These are phyloP conservation scores for Chymomyza costata DNA, from an alignment of 1,140 invertebrate species.

Conservation along the genomic window DNA sequence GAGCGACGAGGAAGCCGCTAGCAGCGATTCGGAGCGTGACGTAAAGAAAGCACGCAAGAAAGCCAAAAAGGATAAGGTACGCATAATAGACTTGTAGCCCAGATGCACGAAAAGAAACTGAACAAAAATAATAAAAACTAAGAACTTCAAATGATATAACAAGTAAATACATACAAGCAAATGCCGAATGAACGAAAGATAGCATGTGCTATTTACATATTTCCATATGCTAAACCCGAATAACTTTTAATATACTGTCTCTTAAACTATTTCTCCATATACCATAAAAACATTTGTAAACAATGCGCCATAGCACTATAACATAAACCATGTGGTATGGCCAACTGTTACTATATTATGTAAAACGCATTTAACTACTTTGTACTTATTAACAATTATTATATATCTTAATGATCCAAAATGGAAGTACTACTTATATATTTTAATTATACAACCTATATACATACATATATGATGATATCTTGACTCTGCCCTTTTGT, in stretches of 20 bases:
- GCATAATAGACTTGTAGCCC: conserved; percentile 6
- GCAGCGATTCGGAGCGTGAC: conserved; percentile 76
- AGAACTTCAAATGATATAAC: not conserved
- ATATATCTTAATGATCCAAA: not conserved
- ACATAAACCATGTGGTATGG: too few relatives aligned
- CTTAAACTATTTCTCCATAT: conserved; percentile 29
- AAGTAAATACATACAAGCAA: too few relatives aligned
- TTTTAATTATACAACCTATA: not conserved
- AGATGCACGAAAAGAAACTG: not conserved
- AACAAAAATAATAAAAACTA: conserved; percentile 1
- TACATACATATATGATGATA: conserved; percentile 49
- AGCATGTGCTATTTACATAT: conserved; percentile 14
- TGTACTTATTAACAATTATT: not conserved
- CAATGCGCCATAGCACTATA: too few relatives aligned
- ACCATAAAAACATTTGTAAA: conserved; percentile 22
- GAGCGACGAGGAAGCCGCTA: conserved; percentile 75
- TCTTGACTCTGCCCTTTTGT: conserved; percentile 53
- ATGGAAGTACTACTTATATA: not conserved
- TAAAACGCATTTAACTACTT: too few relatives aligned
- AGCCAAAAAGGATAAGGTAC: conserved; percentile 79
- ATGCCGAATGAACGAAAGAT: too few relatives aligned
- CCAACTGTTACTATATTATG: too few relatives aligned
- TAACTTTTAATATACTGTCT: conserved; percentile 3
- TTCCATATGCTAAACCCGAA: conserved; percentile 12
- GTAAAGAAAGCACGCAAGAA: conserved; percentile 70